Conservation (phyloP, 2,113 vertebrate species). For the Machaerirhynchus nigripectus region DNA sequence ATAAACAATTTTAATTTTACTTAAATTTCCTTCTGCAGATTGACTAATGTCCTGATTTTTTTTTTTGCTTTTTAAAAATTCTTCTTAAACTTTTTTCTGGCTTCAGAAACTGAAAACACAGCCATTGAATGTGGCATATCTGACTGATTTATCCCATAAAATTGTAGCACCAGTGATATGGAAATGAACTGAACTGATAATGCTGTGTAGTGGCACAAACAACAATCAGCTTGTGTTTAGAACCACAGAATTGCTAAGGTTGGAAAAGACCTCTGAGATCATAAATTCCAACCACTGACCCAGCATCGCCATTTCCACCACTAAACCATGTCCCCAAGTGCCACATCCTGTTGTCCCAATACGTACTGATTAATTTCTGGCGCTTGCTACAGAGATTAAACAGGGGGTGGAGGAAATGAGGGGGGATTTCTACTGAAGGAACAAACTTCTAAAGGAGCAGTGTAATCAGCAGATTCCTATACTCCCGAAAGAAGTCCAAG, state of each 20-base stretch:
- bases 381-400: neutral
- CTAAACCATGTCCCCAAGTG: neutral
- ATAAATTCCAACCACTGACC: neutral
- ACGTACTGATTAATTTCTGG: neutral
- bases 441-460: neutral
- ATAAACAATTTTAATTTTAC: neutral
- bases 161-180: neutral
- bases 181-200: neutral
- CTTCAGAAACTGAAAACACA: neutral
- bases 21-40: neutral
- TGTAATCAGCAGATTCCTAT: neutral
- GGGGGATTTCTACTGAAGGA: neutral
- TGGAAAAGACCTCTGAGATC: neutral
- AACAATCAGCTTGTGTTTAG: neutral
- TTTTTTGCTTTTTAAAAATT: neutral
- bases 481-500: neutral
- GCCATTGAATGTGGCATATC: neutral
- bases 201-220: rapidly evolving
- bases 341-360: neutral
- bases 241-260: neutral
- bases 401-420: neutral
- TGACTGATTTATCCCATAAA: neutral
- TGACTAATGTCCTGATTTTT: neutral
- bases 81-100: neutral
- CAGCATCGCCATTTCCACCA: neutral